Evolutionary conservation across 2,888 invertebrate species (phyloP).

Genomic region (Oscheius onirici): DNA sequence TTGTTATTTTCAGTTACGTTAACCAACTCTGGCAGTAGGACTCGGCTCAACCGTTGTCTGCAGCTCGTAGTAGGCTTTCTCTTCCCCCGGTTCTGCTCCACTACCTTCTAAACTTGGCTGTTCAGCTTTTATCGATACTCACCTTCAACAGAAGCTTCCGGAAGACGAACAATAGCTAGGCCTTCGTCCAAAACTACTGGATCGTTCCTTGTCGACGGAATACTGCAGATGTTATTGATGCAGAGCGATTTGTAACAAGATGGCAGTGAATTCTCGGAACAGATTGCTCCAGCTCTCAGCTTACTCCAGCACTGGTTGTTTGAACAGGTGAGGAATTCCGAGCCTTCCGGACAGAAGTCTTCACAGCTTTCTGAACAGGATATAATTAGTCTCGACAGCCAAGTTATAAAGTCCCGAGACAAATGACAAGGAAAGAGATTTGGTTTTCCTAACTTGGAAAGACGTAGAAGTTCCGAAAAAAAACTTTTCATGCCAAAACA

Average conservation of each 20-base stretch:
- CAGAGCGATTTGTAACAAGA: conserved; percentile 21
- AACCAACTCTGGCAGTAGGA: too few relatives aligned
- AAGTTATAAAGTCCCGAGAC: too few relatives aligned
- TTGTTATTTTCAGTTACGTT: too few relatives aligned
- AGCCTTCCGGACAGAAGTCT: background rate
- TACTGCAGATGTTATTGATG: conserved; percentile 18
- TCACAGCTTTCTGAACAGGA: conserved; percentile 16
- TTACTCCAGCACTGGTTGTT: conserved; percentile 2
- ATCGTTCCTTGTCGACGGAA: background rate
- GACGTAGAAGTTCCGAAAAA: too few relatives aligned
- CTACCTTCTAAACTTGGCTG: conserved; percentile 4
- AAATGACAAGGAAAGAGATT: too few relatives aligned
- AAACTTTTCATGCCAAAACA: too few relatives aligned
- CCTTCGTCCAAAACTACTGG: background rate
- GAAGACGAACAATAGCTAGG: background rate
- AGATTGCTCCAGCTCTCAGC: conserved; percentile 6
- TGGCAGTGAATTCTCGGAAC: conserved; percentile 1
- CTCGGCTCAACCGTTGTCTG: background rate
- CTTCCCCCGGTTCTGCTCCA: background rate
- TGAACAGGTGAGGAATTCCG: conserved; percentile 8
- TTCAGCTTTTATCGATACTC: background rate
- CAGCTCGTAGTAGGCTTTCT: background rate
- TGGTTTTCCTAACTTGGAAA: too few relatives aligned
- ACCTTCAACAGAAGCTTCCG: background rate
- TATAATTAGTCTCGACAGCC: too few relatives aligned